A percentile compares a stretch with the other conserved stretches of the same genome.
These are phyloP conservation scores for Heliconius ismenius DNA, from an alignment of 2,888 invertebrate species.

Conservation along the genomic window DNA sequence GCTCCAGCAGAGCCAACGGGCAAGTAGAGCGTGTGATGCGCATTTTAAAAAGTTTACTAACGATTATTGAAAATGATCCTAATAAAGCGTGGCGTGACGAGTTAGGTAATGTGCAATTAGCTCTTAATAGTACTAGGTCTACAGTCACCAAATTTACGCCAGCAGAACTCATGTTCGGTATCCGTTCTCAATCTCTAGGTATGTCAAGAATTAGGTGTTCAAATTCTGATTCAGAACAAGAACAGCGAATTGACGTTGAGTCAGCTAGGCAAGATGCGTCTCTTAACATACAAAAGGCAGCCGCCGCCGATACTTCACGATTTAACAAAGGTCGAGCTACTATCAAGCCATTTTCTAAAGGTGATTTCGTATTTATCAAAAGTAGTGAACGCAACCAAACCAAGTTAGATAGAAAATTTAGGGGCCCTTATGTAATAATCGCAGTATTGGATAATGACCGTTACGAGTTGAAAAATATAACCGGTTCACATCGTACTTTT, in stretches of 20 bases:
- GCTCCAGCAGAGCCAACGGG: slow-evolving; percentile 43
- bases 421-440: too few species aligned
- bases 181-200: slow-evolving; percentile 40
- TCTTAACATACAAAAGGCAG: too few species aligned
- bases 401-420: too few species aligned
- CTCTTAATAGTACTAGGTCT: slow-evolving; percentile 43
- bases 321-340: slow-evolving; percentile 3
- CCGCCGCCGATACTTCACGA: too few species aligned
- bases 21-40: slow-evolving; percentile 45
- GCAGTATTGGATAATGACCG: too few species aligned
- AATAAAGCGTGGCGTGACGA: slow-evolving; percentile 44
- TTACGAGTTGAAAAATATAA: too few species aligned
- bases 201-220: background rate
- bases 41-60: slow-evolving; percentile 43
- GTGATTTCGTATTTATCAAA: too few species aligned
- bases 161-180: slow-evolving; percentile 46
- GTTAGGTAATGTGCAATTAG: slow-evolving; percentile 44
- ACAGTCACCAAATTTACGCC: slow-evolving; percentile 42
- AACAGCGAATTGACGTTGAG: too few species aligned
- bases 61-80: slow-evolving; percentile 1
- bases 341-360: slow-evolving; percentile 1
- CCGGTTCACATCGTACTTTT: too few species aligned
- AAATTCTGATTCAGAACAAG: too few species aligned
- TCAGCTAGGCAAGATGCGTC: too few species aligned
- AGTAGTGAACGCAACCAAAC: too few species aligned